Conservation (phyloP, 1,140 invertebrate species). For the Ruditapes philippinarum region DNA sequence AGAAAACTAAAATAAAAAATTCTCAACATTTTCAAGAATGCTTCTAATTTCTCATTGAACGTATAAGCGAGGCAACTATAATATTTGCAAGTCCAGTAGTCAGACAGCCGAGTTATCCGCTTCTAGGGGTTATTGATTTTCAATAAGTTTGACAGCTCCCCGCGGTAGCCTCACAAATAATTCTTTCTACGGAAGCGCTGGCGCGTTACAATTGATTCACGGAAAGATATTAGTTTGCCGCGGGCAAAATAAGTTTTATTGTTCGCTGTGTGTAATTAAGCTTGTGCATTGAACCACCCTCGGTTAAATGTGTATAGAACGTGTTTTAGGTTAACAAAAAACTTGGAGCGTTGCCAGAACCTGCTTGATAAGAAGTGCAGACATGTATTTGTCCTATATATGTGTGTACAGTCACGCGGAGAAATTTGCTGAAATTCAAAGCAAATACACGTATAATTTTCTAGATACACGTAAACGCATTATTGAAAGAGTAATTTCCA, state of each 20-base stretch:
- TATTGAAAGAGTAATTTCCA: too few relatives aligned
- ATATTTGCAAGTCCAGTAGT: background rate
- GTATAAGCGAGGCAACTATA: slow-evolving; percentile 1
- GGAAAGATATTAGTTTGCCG: slow-evolving; percentile 45
- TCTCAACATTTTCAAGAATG: too few relatives aligned
- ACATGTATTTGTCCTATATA: background rate
- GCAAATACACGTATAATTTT: too few relatives aligned
- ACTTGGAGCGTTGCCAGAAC: slow-evolving; percentile 30
- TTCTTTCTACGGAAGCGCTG: slow-evolving; percentile 42
- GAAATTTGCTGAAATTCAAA: background rate
- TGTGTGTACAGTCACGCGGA: background rate
- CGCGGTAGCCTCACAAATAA: slow-evolving; percentile 8
- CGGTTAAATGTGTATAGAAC: slow-evolving; percentile 32
- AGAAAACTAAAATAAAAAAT: too few relatives aligned
- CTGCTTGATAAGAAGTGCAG: background rate
- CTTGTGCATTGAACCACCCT: slow-evolving; percentile 6
- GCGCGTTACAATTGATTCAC: slow-evolving; percentile 42
- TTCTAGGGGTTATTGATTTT: slow-evolving; percentile 4
- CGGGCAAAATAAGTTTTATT: slow-evolving; percentile 35
- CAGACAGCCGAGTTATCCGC: background rate
- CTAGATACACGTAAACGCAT: too few relatives aligned
- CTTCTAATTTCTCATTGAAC: too few relatives aligned
- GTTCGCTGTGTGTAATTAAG: slow-evolving; percentile 44
- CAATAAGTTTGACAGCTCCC: slow-evolving; percentile 39
- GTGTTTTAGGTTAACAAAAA: background rate